These are phyloP conservation scores for Pterostichus madidus DNA, from an alignment of 2,888 invertebrate species.

Conservation along the genomic window DNA sequence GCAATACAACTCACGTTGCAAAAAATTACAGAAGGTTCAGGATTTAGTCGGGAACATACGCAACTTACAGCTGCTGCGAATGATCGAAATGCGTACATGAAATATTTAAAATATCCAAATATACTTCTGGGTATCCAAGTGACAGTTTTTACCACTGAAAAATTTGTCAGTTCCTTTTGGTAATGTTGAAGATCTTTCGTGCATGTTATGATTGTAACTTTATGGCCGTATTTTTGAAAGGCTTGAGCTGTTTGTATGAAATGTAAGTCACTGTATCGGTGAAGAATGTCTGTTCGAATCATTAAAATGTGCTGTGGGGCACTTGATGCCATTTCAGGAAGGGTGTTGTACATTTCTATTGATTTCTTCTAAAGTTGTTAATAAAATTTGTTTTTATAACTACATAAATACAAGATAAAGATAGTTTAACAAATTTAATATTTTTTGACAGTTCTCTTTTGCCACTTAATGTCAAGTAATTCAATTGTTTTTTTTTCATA, in stretches of 20 bases:
- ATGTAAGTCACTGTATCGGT: constrained; percentile 28
- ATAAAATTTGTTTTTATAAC: background rate
- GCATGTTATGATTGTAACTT: constrained; percentile 31
- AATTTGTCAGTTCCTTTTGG: constrained; percentile 29
- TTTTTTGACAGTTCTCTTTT: background rate
- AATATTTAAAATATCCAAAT: constrained; percentile 32
- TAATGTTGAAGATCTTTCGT: background rate
- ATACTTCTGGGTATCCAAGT: constrained; percentile 35
- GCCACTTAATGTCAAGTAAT: background rate
- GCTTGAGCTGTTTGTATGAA: constrained; percentile 29
- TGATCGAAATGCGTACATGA: constrained; percentile 26
- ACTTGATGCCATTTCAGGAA: background rate
- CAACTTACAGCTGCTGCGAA: constrained; percentile 17
- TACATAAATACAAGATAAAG: background rate
- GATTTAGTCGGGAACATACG: background rate
- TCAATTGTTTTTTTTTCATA: no score
- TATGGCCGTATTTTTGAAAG: constrained; percentile 29
- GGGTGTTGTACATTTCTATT: constrained; percentile 12
- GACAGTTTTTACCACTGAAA: background rate
- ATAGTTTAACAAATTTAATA: background rate
- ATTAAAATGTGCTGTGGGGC: constrained; percentile 37
- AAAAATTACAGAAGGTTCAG: constrained; percentile 25
- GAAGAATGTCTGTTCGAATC: constrained; percentile 15
- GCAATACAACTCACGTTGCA: constrained; percentile 21
- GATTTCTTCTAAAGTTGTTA: background rate